Base-by-base conservation (phyloP, 2,888 invertebrate genomes). In the Metopia argyrocephala region DNA sequence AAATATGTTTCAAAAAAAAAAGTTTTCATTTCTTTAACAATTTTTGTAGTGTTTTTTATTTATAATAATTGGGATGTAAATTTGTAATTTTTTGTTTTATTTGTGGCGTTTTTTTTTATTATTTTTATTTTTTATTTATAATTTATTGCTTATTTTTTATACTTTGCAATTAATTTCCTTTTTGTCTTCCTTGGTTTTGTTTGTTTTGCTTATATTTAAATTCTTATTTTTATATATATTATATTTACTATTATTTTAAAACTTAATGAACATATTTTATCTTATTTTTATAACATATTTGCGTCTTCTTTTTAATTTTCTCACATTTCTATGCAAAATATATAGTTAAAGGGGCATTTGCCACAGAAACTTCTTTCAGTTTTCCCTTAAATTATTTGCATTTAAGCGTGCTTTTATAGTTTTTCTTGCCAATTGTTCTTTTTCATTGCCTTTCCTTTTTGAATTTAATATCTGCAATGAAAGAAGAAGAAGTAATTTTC, bases 151-250 rank as follows among this genome's bases (percentile, higher is more conserved):
- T 38, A 38, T 38, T 38, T 64, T 38, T 50, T 62, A 9, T 23
- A 62, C 28, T 50, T 79, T 65, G 7, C 50, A 48, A 46, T 61
- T 56, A 25, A 80, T 83, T 83, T 80, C 59, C 79, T 71, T 61
- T 69, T 71, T 82, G 87, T 88, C 88, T 88, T 89, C 88, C 87
- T 86, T 87, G 86, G 86, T 88, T 89, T 89, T 89, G 87, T 89
- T 89, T 86, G 87, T 86, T 89, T 86, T 85, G 85, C 89, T 88
- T 88, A 87, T 82, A 85, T 85, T 87, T 57, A 64, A 65, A 59
- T 27, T 76, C 46, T 48, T 64, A 38, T 2, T 38, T 38, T 38
- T 38, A 12, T 31, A 12, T 12, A 45, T n/a, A 38, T 18, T 25
- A 38, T 65, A 48, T 66, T 52, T 75, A 38, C 15, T 59, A 31